phyloP scores from a whole-genome alignment of 2,888 invertebrate genomes.

The Drosophila differens region DNA sequence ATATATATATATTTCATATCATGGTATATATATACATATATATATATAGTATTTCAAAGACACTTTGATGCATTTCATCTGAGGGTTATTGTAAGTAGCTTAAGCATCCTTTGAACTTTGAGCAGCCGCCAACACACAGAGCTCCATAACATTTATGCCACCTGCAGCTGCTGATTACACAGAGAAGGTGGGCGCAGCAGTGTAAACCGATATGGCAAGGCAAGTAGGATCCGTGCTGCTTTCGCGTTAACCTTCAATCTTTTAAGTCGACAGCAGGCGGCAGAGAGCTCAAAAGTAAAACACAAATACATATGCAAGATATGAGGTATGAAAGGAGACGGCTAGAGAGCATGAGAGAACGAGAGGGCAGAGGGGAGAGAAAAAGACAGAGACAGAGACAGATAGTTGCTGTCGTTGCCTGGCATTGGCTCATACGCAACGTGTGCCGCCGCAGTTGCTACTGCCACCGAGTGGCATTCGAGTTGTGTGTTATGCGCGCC shows the following conservation, averaged over 20 bases:
- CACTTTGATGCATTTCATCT: constrained; percentile 16
- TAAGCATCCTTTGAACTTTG: constrained; percentile 51
- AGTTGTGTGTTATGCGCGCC: constrained; percentile 40
- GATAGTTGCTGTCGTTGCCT: constrained; percentile 15
- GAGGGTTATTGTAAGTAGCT: constrained; percentile 44
- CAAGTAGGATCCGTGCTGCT: constrained; percentile 32
- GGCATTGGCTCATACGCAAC: constrained; percentile 71
- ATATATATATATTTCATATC: neutral
- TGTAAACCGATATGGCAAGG: constrained; percentile 29
- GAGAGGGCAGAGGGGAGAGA: neutral
- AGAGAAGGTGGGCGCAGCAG: neutral
- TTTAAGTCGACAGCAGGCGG: constrained; percentile 56
- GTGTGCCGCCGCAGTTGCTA: constrained; percentile 30
- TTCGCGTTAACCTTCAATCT: constrained; percentile 74
- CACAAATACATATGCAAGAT: constrained; percentile 23
- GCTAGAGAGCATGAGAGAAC: neutral
- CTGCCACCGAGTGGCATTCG: constrained; percentile 23
- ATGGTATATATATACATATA: neutral
- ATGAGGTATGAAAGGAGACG: constrained; percentile 36
- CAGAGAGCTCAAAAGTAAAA: constrained; percentile 64
- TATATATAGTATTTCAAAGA: neutral
- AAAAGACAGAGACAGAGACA: constrained; percentile 8
- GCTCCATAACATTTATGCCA: constrained; percentile 66
- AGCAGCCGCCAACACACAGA: constrained; percentile 24
- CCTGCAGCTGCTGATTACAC: constrained; percentile 61